phyloP scores from a whole-genome alignment of 2,113 vertebrate genomes.

The Prietella phreatophila region DNA sequence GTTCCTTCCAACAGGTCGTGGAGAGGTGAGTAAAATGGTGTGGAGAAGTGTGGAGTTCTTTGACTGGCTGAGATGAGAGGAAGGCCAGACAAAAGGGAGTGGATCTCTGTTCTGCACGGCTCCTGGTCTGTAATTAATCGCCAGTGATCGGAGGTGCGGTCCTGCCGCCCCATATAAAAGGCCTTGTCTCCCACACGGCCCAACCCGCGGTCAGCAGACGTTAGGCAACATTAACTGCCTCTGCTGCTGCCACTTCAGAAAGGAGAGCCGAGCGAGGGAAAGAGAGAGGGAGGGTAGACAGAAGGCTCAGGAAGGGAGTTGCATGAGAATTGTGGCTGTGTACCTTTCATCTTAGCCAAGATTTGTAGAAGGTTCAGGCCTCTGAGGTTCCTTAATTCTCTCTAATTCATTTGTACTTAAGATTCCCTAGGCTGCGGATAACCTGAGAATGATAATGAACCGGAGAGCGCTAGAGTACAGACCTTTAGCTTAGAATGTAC shows the following conservation, averaged over 20 bases:
- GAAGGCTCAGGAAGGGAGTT: constrained; percentile 75
- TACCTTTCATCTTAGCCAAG: constrained; percentile 97
- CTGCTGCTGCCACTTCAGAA: constrained; percentile 72
- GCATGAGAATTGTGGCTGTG: constrained; percentile 80
- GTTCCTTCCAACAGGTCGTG: not conserved
- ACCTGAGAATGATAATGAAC: constrained; percentile 99
- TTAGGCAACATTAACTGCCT: constrained; percentile 91
- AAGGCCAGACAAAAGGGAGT: constrained; percentile 63
- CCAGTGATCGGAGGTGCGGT: constrained; percentile 79
- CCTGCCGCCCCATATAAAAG: constrained; percentile 77
- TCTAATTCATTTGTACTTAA: constrained; percentile 99
- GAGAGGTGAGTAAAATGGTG: constrained; percentile 30
- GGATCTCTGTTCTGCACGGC: constrained; percentile 73
- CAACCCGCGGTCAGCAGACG: constrained; percentile 86
- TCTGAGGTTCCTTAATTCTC: constrained; percentile 98
- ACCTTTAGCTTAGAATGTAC: constrained; percentile 96
- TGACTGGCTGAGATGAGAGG: constrained; percentile 79
- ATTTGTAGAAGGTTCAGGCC: constrained; percentile 96
- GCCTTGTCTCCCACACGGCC: constrained; percentile 84
- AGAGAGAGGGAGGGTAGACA: constrained; percentile 69
- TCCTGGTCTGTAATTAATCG: constrained; percentile 85
- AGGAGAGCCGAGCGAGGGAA: constrained; percentile 58
- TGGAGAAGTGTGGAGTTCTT: constrained; percentile 70
- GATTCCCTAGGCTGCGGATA: constrained; percentile 94
- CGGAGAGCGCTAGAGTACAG: constrained; percentile 78